Base-by-base conservation (phyloP, 2,888 invertebrate species). In the Stenurella melanura region DNA sequence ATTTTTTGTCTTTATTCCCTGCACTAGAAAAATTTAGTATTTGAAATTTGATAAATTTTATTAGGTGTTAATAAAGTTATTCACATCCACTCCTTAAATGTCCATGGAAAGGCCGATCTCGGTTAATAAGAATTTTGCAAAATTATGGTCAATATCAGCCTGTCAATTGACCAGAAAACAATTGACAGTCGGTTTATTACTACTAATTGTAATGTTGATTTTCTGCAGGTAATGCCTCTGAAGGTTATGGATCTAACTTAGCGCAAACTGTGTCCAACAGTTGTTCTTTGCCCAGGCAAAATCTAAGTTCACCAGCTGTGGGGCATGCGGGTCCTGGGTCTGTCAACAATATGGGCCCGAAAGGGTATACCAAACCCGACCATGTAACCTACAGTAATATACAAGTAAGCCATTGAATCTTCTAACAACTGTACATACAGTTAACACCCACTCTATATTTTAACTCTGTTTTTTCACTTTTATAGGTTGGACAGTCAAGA, bases 361-460 rank as follows among this genome's bases (percentile, higher is more conserved):
- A 83, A 61, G 84, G 82, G 9, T 87, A 72, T 18, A 72, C 63
- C 5, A 72, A 72, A 54, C 54, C 72, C 7, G 84, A 86, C 19
- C 84, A 86, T 57, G 87, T 88, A 3, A 87, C 88, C n/a, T 90
- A 89, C 71, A 89, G 88, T 72, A 90, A 90, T 76, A 83, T 89
- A 26, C 79, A 80, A 78, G 81, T 81, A 64, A 64, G 61, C 30
- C 64, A 34, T 7, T 42, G 12, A 42, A 4, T 15, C 3, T 42
- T 42, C 15, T 42, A 38, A 38, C 11, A 15, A 64, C 21, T 26
- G 21, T 26, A 26, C 4, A 26, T 26, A 26, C 4, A 26, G n/a
- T n/a, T n/a, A n/a, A n/a, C 4, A 26, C 4, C 21, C 21, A 3
- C 21, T 26, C n/a, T n/a, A n/a, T n/a, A 7, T 9, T 9, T 9